Conservation (phyloP, 2,888 invertebrate species). For the Drosophila pseudotalamancana region DNA sequence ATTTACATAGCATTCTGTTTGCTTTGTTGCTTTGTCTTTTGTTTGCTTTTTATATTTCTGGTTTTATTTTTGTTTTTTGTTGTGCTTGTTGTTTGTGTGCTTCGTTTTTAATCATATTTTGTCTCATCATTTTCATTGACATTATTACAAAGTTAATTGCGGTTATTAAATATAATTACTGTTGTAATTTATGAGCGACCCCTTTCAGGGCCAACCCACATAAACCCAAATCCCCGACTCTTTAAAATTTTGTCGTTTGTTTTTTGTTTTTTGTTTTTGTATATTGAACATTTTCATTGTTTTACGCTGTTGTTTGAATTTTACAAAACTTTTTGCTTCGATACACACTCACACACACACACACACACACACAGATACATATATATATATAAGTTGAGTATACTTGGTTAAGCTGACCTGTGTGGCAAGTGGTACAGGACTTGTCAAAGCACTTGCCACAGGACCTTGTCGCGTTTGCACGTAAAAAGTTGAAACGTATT, state of each 20-base stretch:
- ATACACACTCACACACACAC: slow-evolving; percentile 43
- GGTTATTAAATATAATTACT: slow-evolving; percentile 76
- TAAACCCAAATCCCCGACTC: not conserved
- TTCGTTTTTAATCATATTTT: slow-evolving; percentile 69
- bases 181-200: slow-evolving; percentile 77
- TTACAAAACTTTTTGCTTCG: slow-evolving; percentile 63
- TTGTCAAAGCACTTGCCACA: slow-evolving; percentile 24
- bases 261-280: slow-evolving; percentile 11
- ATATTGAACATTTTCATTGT: slow-evolving; percentile 59
- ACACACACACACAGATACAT: not conserved
- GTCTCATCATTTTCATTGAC: slow-evolving; percentile 78
- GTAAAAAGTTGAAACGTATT: slow-evolving; percentile 55
- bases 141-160: slow-evolving; percentile 78
- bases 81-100: slow-evolving; percentile 19
- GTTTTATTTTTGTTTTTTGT: not conserved
- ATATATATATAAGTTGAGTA: no score
- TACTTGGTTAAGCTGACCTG: slow-evolving; percentile 9
- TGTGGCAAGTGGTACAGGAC: slow-evolving; percentile 43
- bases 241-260: slow-evolving; percentile 43
- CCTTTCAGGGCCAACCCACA: slow-evolving; percentile 61
- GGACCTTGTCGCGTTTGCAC: slow-evolving; percentile 62
- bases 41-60: slow-evolving; percentile 1
- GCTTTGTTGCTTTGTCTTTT: not conserved
- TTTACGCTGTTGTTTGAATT: slow-evolving; percentile 34
- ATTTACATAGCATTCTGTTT: slow-evolving; percentile 18